Percentiles rank a stretch among this genome's conserved stretches.
These are phyloP conservation scores for Trichogramma dendrolimi DNA, from an alignment of 2,888 invertebrate species.

Conservation along the genomic window DNA sequence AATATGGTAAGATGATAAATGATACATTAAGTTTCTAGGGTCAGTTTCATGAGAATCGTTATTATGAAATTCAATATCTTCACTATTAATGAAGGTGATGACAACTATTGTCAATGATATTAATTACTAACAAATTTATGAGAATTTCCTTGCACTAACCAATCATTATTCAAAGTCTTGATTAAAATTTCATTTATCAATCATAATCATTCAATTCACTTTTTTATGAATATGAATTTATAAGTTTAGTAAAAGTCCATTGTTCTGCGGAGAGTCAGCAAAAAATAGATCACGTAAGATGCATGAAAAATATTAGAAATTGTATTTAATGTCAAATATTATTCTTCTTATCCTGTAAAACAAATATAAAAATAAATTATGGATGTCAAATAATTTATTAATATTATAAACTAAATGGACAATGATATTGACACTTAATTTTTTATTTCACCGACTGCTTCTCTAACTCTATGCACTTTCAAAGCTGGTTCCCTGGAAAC, in stretches of 20 bases:
- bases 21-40: conserved; percentile 24
- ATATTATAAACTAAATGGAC: conserved; percentile 17
- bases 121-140: not conserved
- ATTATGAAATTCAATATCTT: conserved; percentile 26
- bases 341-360: conserved; percentile 1
- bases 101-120: conserved; percentile 33
- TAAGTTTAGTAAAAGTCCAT: no score
- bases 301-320: conserved; percentile 29
- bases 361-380: conserved; percentile 2
- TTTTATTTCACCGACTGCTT: not conserved
- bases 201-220: conserved; percentile 7
- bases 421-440: not conserved
- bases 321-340: not conserved
- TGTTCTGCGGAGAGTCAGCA: conserved; percentile 33
- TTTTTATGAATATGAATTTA: conserved; percentile 5
- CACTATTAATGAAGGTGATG: conserved; percentile 29
- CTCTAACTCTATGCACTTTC: conserved; percentile 22
- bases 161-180: not conserved
- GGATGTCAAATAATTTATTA: not conserved
- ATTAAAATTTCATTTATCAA: conserved; percentile 7
- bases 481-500: conserved; percentile 31
- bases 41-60: conserved; percentile 23
- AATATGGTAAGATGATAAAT: conserved; percentile 66
- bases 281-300: conserved; percentile 38
- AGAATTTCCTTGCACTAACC: not conserved